phyloP scores from a whole-genome alignment of 2,888 invertebrate genomes.

The Drosophila seclusa region DNA sequence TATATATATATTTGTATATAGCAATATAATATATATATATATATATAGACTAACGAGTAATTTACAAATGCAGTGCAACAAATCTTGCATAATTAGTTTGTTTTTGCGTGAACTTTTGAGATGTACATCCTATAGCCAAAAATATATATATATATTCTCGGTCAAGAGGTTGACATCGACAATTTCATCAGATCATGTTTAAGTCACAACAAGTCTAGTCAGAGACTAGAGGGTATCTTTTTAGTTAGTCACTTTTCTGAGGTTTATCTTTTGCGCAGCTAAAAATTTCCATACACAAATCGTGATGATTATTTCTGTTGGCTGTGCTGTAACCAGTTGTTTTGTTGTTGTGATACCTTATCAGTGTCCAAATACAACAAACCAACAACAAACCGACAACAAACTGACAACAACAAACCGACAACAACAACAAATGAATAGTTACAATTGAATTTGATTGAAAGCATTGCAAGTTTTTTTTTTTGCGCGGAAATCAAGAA shows the following conservation, averaged over 20 bases:
- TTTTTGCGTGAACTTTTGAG: background rate
- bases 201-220: background rate
- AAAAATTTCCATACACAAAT: constrained; percentile 57
- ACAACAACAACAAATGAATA: constrained; percentile 41
- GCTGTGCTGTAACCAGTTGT: constrained; percentile 1
- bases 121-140: background rate
- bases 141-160: background rate
- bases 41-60: constrained; percentile 10
- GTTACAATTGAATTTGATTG: constrained; percentile 77
- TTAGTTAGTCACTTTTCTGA: background rate
- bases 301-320: constrained; percentile 42
- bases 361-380: constrained; percentile 36
- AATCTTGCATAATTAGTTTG: constrained; percentile 20
- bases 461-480: constrained; percentile 41
- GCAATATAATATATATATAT: background rate
- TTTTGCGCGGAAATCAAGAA: constrained; percentile 54
- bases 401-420: constrained; percentile 4
- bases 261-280: constrained; percentile 56
- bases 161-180: background rate
- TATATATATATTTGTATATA: background rate
- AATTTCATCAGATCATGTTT: background rate
- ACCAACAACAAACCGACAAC: constrained; percentile 7
- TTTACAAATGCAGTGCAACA: constrained; percentile 15
- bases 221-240: constrained; percentile 1
- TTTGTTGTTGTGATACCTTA: constrained; percentile 59